phyloP scores from a whole-genome alignment of 2,888 invertebrate species.

The Yponomeuta cagnagella region DNA sequence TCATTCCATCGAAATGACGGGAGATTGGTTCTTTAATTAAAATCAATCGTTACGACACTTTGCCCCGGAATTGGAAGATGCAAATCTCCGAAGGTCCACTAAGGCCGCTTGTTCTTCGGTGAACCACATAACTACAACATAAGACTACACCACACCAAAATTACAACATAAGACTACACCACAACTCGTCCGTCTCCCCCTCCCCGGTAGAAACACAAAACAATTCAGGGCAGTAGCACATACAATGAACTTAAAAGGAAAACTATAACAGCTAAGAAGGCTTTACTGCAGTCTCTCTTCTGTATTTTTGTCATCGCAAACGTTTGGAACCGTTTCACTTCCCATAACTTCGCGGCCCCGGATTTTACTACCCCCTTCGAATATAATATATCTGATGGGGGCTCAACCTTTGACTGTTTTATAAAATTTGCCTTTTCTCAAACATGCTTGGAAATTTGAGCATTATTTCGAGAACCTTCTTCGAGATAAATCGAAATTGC shows the following conservation, averaged over 20 bases:
- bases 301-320: not conserved
- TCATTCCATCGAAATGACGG: not conserved
- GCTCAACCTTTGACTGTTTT: not conserved
- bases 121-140: too few species aligned
- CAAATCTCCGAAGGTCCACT: not conserved
- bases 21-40: conserved; percentile 3
- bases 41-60: not conserved
- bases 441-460: too few species aligned
- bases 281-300: not conserved
- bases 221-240: too few species aligned
- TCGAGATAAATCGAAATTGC: too few species aligned
- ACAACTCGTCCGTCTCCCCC: too few species aligned
- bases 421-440: not conserved
- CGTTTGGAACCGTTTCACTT: not conserved
- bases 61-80: not conserved
- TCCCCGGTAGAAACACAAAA: too few species aligned
- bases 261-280: too few species aligned
- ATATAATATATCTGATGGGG: not conserved
- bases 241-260: too few species aligned
- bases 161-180: too few species aligned
- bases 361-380: not conserved
- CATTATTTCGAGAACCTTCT: too few species aligned
- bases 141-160: too few species aligned
- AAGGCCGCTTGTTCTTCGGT: not conserved
- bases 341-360: not conserved